A percentile compares a stretch with the other conserved stretches of the same genome.
phyloP scores from a whole-genome alignment of 1,140 invertebrate genomes.

The Tetramorium alpestre region DNA sequence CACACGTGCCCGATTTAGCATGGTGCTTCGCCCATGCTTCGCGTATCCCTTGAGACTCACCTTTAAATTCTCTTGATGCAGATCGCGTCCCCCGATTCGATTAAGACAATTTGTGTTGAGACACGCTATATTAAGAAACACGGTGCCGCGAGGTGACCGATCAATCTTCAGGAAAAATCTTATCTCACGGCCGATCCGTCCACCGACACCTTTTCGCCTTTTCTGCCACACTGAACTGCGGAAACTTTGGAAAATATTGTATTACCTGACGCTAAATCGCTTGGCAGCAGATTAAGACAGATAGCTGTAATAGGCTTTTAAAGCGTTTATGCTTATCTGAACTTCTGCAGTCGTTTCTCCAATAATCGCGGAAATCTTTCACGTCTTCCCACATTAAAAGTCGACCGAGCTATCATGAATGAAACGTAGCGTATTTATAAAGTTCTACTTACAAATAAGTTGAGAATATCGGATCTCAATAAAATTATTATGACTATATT shows the following conservation, averaged over 20 bases:
- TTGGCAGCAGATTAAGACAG: conserved; percentile 65
- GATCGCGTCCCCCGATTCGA: conserved; percentile 49
- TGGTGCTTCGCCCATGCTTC: conserved; percentile 70
- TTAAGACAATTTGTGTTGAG: conserved; percentile 67
- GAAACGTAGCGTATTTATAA: conserved; percentile 9
- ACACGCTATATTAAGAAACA: conserved; percentile 56
- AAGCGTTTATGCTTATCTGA: conserved; percentile 66
- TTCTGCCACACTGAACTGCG: conserved; percentile 16
- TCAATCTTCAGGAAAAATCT: conserved; percentile 67
- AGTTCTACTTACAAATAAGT: background rate
- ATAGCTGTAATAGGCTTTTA: conserved; percentile 75
- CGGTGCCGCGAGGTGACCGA: conserved; percentile 60
- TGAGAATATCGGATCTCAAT: background rate
- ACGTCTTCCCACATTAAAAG: background rate
- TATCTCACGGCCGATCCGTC: conserved; percentile 72
- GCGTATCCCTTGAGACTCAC: conserved; percentile 46
- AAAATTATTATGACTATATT: background rate
- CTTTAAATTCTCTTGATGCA: conserved; percentile 37
- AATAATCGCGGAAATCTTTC: conserved; percentile 59
- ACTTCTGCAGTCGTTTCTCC: conserved; percentile 63
- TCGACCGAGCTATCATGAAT: conserved; percentile 2
- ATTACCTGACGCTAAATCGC: conserved; percentile 56
- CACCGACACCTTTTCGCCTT: conserved; percentile 64
- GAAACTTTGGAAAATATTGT: conserved; percentile 73
- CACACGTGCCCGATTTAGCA: conserved; percentile 72